These are phyloP conservation scores for Manis crassicaudata DNA, from an alignment of 2,797 vertebrate genomes.

Conservation along the genomic window DNA sequence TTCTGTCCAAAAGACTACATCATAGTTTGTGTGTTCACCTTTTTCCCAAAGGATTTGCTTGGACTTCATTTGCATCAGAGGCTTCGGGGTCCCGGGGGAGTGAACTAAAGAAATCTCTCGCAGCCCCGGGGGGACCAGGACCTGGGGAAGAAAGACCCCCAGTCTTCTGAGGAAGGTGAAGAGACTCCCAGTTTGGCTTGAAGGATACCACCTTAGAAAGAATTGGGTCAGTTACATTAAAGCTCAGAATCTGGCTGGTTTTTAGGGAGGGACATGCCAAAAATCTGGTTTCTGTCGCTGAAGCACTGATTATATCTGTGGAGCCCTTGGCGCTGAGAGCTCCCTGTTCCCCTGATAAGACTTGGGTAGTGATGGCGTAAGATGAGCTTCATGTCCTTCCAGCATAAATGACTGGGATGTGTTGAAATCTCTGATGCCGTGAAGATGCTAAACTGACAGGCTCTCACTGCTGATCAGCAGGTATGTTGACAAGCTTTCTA, in stretches of 20 bases:
- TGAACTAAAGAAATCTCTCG: not conserved
- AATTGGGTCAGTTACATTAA: not conserved
- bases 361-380: fast-evolving
- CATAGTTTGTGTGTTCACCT: not conserved
- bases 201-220: not conserved
- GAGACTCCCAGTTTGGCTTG: not conserved
- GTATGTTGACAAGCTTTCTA: not conserved
- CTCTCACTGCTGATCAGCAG: not conserved
- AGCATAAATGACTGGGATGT: not conserved
- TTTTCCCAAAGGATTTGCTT: not conserved
- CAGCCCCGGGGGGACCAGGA: not conserved
- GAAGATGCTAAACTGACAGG: not conserved
- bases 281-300: not conserved
- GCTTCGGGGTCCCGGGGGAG: not conserved
- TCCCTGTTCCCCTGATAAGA: not conserved
- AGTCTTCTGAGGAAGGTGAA: not conserved
- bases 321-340: not conserved
- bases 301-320: fast-evolving
- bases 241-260: not conserved
- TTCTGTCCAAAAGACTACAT: not conserved
- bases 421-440: not conserved
- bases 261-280: not conserved
- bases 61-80: not conserved
- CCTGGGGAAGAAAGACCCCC: not conserved
- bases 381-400: not conserved